Percentiles rank a stretch among this genome's conserved stretches.
Conservation (phyloP, 2,113 vertebrate genomes). For the Raja brachyura region DNA sequence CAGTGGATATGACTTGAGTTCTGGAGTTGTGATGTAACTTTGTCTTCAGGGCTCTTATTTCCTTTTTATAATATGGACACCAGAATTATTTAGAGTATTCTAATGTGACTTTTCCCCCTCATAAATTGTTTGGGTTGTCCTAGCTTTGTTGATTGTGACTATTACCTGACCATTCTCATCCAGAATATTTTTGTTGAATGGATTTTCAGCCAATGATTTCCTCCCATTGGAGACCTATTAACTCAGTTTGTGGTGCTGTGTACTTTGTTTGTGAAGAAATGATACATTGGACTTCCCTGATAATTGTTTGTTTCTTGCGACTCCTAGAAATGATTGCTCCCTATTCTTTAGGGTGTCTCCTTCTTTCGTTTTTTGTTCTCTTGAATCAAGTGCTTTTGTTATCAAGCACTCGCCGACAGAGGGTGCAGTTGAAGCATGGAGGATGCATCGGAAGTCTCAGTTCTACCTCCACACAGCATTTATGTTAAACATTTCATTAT, state of each 20-base stretch:
- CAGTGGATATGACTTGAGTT: neutral
- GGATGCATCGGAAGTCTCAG: neutral
- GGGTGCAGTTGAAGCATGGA: conserved; percentile 14
- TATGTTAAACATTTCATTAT: neutral
- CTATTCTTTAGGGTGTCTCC: neutral
- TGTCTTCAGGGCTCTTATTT: neutral
- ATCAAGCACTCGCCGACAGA: neutral
- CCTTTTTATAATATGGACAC: neutral
- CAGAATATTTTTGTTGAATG: neutral
- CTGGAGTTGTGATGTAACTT: neutral
- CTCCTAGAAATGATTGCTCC: neutral
- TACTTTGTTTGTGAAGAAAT: neutral
- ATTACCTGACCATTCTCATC: neutral
- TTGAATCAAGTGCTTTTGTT: neutral
- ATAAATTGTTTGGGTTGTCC: neutral
- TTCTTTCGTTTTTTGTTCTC: neutral
- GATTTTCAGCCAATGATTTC: neutral
- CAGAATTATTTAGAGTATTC: neutral
- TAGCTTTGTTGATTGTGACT: neutral
- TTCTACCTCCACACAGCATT: neutral
- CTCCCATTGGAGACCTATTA: neutral
- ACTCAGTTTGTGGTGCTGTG: neutral
- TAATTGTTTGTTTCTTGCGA: neutral
- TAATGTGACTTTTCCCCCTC: no score
- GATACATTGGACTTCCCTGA: neutral